phyloP scores from a whole-genome alignment of 2,888 invertebrate species.

The Thymelicus sylvestris region DNA sequence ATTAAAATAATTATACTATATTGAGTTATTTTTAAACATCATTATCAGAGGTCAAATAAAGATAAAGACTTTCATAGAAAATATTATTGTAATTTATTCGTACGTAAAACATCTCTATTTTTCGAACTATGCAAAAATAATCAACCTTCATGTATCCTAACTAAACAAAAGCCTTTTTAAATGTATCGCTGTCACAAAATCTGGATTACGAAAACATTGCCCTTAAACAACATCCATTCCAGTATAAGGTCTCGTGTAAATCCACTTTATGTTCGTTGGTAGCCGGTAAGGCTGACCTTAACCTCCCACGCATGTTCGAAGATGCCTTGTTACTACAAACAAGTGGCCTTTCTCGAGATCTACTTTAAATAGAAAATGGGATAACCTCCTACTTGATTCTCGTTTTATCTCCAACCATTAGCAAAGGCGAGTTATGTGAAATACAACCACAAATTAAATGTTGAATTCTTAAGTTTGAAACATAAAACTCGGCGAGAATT shows the following conservation, averaged over 20 bases:
- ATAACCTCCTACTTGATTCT: conserved; percentile 35
- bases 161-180: not conserved
- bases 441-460: conserved; percentile 30
- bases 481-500: conserved; percentile 19
- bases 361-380: conserved; percentile 35
- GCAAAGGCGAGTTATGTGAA: conserved; percentile 25
- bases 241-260: conserved; percentile 33
- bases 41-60: too few species aligned
- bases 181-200: conserved; percentile 27
- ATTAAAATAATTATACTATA: too few species aligned
- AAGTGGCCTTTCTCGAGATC: conserved; percentile 39
- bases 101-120: too few species aligned
- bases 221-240: conserved; percentile 24
- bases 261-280: conserved; percentile 35
- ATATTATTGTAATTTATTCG: too few species aligned
- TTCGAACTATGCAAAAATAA: too few species aligned
- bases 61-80: too few species aligned
- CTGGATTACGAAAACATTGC: conserved; percentile 32
- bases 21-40: too few species aligned
- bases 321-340: conserved; percentile 41
- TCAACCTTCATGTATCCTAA: not conserved
- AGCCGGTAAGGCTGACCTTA: conserved; percentile 37
- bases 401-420: conserved; percentile 35
- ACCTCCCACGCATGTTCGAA: conserved; percentile 40
- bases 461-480: conserved; percentile 16